Base-by-base conservation (phyloP, 2,797 vertebrate genomes). In the Sparus aurata region DNA sequence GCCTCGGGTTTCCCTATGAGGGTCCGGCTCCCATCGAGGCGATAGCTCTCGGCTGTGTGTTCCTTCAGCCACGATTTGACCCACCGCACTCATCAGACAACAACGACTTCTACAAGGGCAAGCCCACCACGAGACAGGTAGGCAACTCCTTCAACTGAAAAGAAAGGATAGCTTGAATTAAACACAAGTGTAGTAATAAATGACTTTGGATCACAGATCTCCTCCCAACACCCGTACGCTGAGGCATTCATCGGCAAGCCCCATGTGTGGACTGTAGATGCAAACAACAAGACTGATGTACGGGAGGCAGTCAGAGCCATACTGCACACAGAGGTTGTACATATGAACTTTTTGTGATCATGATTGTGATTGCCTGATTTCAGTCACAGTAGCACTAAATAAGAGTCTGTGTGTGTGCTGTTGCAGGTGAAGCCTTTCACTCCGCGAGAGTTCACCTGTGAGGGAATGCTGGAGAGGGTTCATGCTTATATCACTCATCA, bases 1-100 rank as follows among this genome's bases (percentile, higher is more conserved):
- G 95, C 53, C 92, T 95, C 13, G 94, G 94, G 47, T 95, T 95
- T 77, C 94, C 95, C 49, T 95, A 93, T 7, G 95, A 95, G 75
- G 94, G 95, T 71, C 95, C 95, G 3, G 94, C 95, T 69, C 94
- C 95, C 5, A 90, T 95, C 23, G 94, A 95, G 77, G 94, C 95
- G 0, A 86, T 95, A 15, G 89, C 92, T 38, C 72, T 92, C 58
- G 95, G 95, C 22, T 95, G 95, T 20, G 72, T 92, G 63, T 95
- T 95, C 73, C 89, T 95, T 30, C 94, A 95, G 88, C 94, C 94
- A 5, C 76, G 79, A 4, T 93, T 95, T 71, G 67, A 88, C 45
- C 93, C 95, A 0, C 87, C 93, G 2, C 93, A 91, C 82, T 93
- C 93, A 27, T 87, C 94, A 23, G 87, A 90, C 41, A 94, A 91